These are phyloP conservation scores for Arvicanthis niloticus DNA, from an alignment of 2,113 vertebrate species.

Conservation along the genomic window DNA sequence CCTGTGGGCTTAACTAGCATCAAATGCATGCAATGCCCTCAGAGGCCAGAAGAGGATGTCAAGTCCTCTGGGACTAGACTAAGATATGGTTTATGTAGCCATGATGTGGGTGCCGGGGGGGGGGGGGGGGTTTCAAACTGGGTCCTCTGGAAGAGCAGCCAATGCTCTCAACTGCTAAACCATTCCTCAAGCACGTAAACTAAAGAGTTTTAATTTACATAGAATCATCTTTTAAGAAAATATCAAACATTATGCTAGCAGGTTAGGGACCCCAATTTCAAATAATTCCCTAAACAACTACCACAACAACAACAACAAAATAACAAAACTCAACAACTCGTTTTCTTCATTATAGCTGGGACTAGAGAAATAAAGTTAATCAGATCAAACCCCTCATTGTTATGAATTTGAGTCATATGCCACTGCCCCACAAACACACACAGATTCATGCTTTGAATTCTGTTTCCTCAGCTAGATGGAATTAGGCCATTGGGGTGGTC, in stretches of 20 bases:
- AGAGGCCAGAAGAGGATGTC: neutral
- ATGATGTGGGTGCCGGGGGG: neutral
- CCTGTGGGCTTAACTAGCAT: neutral
- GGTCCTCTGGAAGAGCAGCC: neutral
- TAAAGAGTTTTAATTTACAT: constrained; percentile 8
- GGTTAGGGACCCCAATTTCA: neutral
- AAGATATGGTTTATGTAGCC: neutral
- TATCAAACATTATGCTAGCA: neutral
- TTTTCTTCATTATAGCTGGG: neutral
- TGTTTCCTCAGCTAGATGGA: neutral
- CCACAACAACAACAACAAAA: no score
- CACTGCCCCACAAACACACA: neutral
- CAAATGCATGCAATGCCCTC: neutral
- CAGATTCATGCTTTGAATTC: neutral
- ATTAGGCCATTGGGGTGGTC: neutral
- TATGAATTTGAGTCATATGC: neutral
- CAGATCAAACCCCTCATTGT: neutral
- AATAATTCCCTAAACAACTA: neutral
- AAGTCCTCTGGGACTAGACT: neutral
- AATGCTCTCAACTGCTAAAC: neutral
- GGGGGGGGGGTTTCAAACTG: no score
- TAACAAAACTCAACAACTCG: neutral
- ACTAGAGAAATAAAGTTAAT: neutral
- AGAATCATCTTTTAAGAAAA: neutral
- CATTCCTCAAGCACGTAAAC: neutral